phyloP scores from a whole-genome alignment of 2,113 vertebrate genomes.

The Nanger granti region DNA sequence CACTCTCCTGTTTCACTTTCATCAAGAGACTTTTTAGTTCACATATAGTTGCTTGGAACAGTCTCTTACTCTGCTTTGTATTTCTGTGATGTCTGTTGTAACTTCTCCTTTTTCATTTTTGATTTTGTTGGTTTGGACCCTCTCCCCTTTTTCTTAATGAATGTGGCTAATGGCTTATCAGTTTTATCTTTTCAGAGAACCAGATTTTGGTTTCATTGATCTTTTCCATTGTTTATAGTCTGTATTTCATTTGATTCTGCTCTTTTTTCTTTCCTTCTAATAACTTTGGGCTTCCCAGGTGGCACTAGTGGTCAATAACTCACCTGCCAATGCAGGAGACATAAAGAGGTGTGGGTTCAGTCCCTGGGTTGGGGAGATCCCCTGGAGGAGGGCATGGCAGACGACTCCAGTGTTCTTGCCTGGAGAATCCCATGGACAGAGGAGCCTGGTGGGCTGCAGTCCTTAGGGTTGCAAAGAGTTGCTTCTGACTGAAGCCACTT shows the following conservation, averaged over 20 bases:
- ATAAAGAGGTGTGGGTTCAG: neutral
- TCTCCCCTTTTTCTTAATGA: neutral
- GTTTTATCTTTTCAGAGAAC: neutral
- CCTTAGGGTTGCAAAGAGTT: neutral
- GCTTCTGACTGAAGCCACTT: neutral
- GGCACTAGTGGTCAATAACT: neutral
- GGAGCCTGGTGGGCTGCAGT: neutral
- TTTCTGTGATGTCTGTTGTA: neutral
- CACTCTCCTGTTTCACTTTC: neutral
- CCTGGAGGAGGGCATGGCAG: neutral
- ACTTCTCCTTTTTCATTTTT: neutral
- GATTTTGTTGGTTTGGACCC: neutral
- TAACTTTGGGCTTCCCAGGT: neutral
- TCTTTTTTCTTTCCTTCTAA: neutral
- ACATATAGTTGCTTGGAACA: neutral
- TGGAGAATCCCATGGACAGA: neutral
- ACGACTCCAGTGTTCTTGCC: neutral
- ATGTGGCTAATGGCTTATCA: neutral
- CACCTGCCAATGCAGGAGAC: neutral
- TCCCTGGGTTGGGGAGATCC: neutral
- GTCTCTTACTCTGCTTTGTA: neutral
- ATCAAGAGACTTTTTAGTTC: neutral
- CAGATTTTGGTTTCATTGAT: neutral
- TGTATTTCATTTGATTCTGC: neutral
- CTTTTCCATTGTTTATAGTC: neutral